These are phyloP conservation scores for Siphlonurus alternatus DNA, from an alignment of 2,888 invertebrate genomes.

Conservation along the genomic window DNA sequence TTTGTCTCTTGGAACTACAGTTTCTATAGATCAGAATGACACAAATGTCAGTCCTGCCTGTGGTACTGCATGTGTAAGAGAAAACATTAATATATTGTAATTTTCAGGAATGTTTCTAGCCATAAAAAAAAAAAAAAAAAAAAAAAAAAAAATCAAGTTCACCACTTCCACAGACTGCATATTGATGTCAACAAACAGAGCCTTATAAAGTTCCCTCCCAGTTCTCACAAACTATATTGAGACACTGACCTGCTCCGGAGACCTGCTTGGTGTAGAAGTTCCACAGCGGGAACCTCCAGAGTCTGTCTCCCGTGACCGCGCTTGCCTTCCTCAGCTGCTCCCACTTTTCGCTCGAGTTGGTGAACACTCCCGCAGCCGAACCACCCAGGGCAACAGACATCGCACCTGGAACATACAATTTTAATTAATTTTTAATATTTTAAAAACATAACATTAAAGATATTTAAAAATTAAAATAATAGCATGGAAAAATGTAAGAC, in stretches of 20 bases:
- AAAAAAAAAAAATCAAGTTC: too few relatives aligned
- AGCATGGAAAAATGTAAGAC: not conserved
- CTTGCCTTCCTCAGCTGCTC: constrained; percentile 36
- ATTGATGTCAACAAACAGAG: too few relatives aligned
- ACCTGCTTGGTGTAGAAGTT: constrained; percentile 36
- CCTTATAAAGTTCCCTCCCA: too few relatives aligned
- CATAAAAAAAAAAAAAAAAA: too few relatives aligned
- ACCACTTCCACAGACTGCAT: too few relatives aligned
- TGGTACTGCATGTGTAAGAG: too few relatives aligned
- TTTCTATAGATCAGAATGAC: too few relatives aligned
- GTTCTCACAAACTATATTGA: not conserved
- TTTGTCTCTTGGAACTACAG: too few relatives aligned
- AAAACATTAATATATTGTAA: too few relatives aligned
- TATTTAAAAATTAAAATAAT: not conserved
- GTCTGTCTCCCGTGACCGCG: constrained; percentile 41
- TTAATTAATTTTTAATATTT: not conserved
- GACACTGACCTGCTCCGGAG: not conserved
- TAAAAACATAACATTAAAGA: not conserved
- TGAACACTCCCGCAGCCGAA: constrained; percentile 44
- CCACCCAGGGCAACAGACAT: constrained; percentile 38
- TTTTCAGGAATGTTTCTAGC: too few relatives aligned
- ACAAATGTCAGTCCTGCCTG: too few relatives aligned
- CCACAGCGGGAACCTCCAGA: constrained; percentile 56
- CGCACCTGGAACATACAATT: constrained; percentile 27
- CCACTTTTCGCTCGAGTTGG: constrained; percentile 37